Base-by-base conservation (phyloP, 2,797 vertebrate species). In the Crenuchus spilurus region DNA sequence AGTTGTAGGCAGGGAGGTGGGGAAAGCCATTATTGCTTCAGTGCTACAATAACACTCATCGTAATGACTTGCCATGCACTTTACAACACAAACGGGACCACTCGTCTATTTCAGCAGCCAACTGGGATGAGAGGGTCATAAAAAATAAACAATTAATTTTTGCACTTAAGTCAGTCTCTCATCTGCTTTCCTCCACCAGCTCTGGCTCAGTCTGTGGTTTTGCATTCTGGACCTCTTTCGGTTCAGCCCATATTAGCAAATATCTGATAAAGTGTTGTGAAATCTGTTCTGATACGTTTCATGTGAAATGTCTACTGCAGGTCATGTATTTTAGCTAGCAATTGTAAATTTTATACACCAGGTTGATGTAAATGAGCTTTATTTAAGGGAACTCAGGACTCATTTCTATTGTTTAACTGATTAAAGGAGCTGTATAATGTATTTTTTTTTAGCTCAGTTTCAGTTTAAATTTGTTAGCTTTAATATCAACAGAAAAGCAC, bases 71-170 rank as follows among this genome's bases (percentile, higher is more conserved):
- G 90, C 85, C 85, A 84, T 80, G 88, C 91, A 91, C 92, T 96
- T 96, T 95, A 94, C 92, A 89, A 92, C 94, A 92, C 92, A 86
- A 90, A 93, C 94, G 90, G 86, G 89, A 91, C 93, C 84, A 77
- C 89, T 93, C 93, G 94, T 96, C 95, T 94, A 94, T 93, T 91
- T 93, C 90, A 82, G 91, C 85, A 81, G 90, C 93, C 95, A 95
- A 94, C 93, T 94, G 92, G 92, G 95, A 94, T 92, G 83, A 87
- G 22, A 41, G 8, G 14, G 37, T 62, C 20, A 1, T 41, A 86
- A 86, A 90, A 93, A 91, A 87, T 88, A 92, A 91, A 92, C 87
- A 82, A 54, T 2, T 52, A 87, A 96, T 95, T 94, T 94, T 94
- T 89, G 90, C 92, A 92, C 92, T 95, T 95, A 94, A 86, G 75